Evolutionary conservation across 1,140 invertebrate genomes (phyloP).

Genomic region (Hyles euphorbiae): DNA sequence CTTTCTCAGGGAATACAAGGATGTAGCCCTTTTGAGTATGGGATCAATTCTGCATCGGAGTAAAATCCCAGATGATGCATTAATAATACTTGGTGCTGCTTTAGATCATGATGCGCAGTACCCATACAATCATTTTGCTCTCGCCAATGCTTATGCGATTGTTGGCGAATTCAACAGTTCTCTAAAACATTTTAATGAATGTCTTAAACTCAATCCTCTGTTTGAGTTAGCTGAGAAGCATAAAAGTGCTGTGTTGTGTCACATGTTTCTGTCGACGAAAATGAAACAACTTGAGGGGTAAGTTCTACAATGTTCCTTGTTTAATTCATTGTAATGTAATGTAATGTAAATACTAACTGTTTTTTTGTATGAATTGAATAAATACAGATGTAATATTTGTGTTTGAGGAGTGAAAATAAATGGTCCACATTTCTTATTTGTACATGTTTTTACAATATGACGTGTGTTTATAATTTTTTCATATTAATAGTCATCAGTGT

Average conservation of each 20-base stretch:
- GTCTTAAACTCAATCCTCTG: constrained; percentile 77
- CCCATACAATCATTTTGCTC: constrained; percentile 84
- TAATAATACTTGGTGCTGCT: constrained; percentile 86
- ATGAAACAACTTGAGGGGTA: constrained; percentile 81
- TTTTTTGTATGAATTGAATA: too few relatives aligned
- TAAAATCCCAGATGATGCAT: constrained; percentile 84
- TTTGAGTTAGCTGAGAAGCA: constrained; percentile 75
- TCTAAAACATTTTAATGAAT: constrained; percentile 82
- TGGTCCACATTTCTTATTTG: too few relatives aligned
- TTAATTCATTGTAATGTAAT: not conserved
- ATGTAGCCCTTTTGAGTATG: constrained; percentile 87
- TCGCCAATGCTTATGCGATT: constrained; percentile 86
- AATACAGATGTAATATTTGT: too few relatives aligned
- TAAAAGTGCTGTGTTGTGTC: constrained; percentile 82
- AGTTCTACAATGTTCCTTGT: constrained; percentile 35
- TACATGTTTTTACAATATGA: too few relatives aligned
- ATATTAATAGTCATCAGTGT: too few relatives aligned
- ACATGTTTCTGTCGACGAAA: constrained; percentile 80
- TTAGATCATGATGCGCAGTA: constrained; percentile 85
- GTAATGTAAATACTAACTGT: too few relatives aligned
- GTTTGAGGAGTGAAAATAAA: too few relatives aligned
- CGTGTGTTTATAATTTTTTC: too few relatives aligned
- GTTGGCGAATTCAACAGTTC: constrained; percentile 80
- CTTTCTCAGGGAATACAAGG: constrained; percentile 79
- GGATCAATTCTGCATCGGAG: constrained; percentile 89